A percentile compares a stretch with the other conserved stretches of the same genome.
Evolutionary conservation across 2,888 invertebrate genomes (phyloP).

Genomic region (Trachelus stipa): DNA sequence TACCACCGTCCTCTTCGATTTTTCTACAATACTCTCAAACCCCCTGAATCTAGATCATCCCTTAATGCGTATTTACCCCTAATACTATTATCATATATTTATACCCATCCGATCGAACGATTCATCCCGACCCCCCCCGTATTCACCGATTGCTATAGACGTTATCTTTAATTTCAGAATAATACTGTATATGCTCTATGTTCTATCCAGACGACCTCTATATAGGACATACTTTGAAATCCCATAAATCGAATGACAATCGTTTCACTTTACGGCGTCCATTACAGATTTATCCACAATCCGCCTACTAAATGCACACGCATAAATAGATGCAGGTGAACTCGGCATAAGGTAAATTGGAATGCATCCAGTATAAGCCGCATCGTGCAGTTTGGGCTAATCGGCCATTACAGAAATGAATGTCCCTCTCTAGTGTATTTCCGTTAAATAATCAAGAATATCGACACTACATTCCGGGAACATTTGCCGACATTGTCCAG

Average conservation of each 20-base stretch:
- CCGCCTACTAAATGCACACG: neutral
- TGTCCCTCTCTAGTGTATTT: neutral
- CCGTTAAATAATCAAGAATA: constrained; percentile 55
- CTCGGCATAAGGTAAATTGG: neutral
- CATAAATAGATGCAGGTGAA: neutral
- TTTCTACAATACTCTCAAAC: neutral
- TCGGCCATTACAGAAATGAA: neutral
- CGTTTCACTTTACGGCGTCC: neutral
- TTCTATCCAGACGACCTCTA: neutral
- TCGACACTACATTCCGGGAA: constrained; percentile 52
- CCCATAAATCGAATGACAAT: neutral
- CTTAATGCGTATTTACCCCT: neutral
- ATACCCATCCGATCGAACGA: neutral
- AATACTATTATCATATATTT: neutral
- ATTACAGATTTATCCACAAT: neutral
- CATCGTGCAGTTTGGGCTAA: neutral
- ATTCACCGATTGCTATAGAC: neutral
- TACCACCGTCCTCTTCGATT: neutral
- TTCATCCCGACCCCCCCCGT: too few species aligned
- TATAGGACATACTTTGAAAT: neutral
- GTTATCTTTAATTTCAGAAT: neutral
- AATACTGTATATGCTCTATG: neutral
- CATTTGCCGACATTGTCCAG: constrained; percentile 41
- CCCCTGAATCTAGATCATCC: neutral
- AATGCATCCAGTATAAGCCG: neutral